These are phyloP conservation scores for Eristalinus aeneus DNA, from an alignment of 2,888 invertebrate genomes.

Conservation along the genomic window DNA sequence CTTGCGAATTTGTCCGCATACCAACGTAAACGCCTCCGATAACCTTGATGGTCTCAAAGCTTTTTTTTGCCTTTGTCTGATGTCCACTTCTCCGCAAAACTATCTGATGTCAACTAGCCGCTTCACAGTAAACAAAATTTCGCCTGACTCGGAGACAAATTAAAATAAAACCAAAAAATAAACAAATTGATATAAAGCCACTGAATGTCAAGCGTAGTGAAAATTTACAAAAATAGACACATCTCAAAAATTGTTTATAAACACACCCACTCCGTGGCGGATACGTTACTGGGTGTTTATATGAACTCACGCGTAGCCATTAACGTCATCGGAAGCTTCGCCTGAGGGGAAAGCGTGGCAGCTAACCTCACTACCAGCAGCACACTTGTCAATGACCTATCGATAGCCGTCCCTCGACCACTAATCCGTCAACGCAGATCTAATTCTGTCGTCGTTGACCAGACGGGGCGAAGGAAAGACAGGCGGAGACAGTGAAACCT, in stretches of 20 bases:
- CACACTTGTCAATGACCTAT: slow-evolving; percentile 17
- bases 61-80: background rate
- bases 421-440: background rate
- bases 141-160: background rate
- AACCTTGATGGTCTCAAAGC: background rate
- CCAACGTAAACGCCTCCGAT: background rate
- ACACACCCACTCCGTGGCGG: slow-evolving; percentile 35
- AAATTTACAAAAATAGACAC: background rate
- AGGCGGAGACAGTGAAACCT: slow-evolving; percentile 1
- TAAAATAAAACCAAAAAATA: background rate
- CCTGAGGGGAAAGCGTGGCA: background rate
- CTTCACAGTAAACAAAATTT: background rate
- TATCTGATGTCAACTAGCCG: background rate
- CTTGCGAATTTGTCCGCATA: background rate
- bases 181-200: background rate
- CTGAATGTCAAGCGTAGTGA: background rate
- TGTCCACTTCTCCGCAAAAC: background rate
- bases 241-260: slow-evolving; percentile 45
- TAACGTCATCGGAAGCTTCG: slow-evolving; percentile 6
- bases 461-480: background rate
- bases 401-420: background rate
- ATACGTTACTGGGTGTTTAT: background rate
- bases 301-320: background rate
- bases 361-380: background rate
- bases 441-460: background rate